phyloP scores from a whole-genome alignment of 2,888 invertebrate genomes.

The Theristus sp. region DNA sequence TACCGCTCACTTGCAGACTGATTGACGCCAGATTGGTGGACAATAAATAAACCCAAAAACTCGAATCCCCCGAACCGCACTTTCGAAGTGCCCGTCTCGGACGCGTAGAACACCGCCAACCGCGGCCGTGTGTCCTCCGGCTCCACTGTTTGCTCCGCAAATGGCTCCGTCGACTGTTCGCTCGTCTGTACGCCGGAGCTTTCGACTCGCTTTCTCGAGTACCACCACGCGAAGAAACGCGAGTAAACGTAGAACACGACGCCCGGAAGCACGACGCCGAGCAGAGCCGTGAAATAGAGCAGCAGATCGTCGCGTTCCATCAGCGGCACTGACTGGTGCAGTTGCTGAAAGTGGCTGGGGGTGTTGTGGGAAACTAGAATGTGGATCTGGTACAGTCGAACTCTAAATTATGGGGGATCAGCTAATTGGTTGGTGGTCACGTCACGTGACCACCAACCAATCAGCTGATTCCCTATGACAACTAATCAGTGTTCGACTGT shows the following conservation, averaged over 20 bases:
- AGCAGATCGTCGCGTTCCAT: constrained; percentile 17
- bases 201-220: background rate
- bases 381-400: too few species aligned
- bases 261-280: constrained; percentile 21
- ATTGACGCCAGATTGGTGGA: too few species aligned
- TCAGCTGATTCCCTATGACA: too few species aligned
- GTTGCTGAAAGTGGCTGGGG: too few species aligned
- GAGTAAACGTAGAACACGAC: constrained; percentile 18
- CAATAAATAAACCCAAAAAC: too few species aligned
- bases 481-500: too few species aligned
- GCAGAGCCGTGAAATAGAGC: constrained; percentile 19
- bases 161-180: background rate
- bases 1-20: too few species aligned
- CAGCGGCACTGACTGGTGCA: background rate
- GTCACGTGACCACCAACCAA: background rate
- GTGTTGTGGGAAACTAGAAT: too few species aligned
- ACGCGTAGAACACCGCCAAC: constrained; percentile 11
- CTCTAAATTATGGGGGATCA: background rate
- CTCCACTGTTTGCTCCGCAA: constrained; percentile 10
- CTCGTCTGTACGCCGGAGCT: background rate
- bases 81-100: background rate
- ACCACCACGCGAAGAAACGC: background rate
- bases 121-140: constrained; percentile 13
- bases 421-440: background rate
- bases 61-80: too few species aligned